Conservation (phyloP, 2,888 invertebrate species). For the Melanophora roralis region DNA sequence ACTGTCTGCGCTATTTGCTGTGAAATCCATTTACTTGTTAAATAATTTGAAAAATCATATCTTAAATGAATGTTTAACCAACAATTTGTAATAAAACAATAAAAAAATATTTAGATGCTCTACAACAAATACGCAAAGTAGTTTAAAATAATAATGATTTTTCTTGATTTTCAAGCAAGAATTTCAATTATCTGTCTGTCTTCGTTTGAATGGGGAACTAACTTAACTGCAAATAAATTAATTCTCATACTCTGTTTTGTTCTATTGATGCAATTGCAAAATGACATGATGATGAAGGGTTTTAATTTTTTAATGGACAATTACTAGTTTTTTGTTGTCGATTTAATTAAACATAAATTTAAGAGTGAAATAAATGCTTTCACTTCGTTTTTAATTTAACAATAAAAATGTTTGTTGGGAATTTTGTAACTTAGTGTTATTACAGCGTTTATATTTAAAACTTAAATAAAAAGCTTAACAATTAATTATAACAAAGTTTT, state of each 20-base stretch:
- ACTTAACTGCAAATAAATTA: background rate
- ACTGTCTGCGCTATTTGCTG: conserved; percentile 1
- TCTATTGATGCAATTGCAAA: conserved; percentile 53
- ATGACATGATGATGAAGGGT: conserved; percentile 42
- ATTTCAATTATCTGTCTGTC: background rate
- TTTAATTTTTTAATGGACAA: background rate
- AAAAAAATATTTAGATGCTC: background rate
- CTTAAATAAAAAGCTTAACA: too few species aligned
- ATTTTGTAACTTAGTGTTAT: background rate
- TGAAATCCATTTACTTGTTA: background rate
- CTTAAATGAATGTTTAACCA: conserved; percentile 58
- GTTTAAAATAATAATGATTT: conserved; percentile 7
- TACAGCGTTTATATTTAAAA: too few species aligned
- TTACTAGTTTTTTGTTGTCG: background rate
- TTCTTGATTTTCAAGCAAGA: background rate
- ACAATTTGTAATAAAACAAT: conserved; percentile 51
- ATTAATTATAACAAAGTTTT: too few species aligned
- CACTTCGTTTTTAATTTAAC: conserved; percentile 13
- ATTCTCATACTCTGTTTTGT: background rate
- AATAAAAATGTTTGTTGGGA: conserved; percentile 44
- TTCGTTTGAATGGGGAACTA: background rate
- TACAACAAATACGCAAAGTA: conserved; percentile 19
- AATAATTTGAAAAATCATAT: conserved; percentile 40
- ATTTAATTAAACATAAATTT: background rate
- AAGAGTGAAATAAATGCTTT: conserved; percentile 25